phyloP scores from a whole-genome alignment of 2,797 vertebrate genomes.

The Thamnophis elegans region DNA sequence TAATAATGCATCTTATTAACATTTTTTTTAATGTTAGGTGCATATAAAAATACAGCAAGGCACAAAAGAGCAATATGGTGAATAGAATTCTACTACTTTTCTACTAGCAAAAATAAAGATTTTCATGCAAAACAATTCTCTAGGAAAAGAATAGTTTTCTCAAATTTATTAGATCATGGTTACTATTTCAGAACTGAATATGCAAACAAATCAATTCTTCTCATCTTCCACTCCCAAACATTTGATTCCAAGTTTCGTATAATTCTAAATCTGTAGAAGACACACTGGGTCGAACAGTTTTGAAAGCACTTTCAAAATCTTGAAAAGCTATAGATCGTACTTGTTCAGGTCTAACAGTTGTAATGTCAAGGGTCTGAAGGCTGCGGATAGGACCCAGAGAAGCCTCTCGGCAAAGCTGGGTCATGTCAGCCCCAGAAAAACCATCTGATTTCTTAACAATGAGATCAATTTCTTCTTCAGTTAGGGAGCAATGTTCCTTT shows the following conservation, averaged over 20 bases:
- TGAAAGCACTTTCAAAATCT: constrained; percentile 90
- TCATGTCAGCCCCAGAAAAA: constrained; percentile 96
- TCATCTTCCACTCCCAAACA: constrained; percentile 89
- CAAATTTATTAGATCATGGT: background rate
- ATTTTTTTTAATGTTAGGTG: background rate
- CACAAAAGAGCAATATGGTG: background rate
- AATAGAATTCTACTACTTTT: background rate
- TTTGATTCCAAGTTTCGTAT: constrained; percentile 92
- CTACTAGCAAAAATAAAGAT: background rate
- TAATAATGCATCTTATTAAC: background rate
- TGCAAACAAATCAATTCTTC: background rate
- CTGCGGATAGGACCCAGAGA: constrained; percentile 95
- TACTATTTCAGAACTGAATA: background rate
- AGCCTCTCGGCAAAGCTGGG: constrained; percentile 92
- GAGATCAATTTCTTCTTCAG: constrained; percentile 75
- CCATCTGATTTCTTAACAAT: constrained; percentile 80
- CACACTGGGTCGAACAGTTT: constrained; percentile 87
- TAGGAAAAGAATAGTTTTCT: background rate
- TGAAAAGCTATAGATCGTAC: constrained; percentile 84
- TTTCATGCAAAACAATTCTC: background rate
- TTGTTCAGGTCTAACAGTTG: constrained; percentile 86
- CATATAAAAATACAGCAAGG: background rate
- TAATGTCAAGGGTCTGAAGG: constrained; percentile 84
- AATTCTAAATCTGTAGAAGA: constrained; percentile 87
- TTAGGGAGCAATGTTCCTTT: constrained; percentile 80